Conservation (phyloP, 2,113 vertebrate genomes). For the Cricetomys ansorgei region DNA sequence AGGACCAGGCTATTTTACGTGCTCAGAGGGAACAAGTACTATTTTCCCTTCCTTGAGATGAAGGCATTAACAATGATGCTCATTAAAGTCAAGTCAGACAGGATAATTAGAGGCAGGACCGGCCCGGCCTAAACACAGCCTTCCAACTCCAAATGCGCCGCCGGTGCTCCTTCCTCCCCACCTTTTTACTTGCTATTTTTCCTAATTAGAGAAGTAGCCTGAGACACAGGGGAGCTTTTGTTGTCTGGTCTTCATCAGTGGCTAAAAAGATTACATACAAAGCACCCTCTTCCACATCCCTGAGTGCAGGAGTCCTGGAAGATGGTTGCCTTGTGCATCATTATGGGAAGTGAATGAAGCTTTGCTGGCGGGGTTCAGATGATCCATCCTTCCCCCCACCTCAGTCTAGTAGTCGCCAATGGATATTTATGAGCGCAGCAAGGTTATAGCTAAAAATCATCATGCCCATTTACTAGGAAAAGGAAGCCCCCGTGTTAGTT, state of each 20-base stretch:
- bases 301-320: not conserved
- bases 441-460: not conserved
- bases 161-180: not conserved
- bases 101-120: conserved; percentile 76
- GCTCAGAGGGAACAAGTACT: conserved; percentile 44
- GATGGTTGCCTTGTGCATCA: rapidly evolving
- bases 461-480: not conserved
- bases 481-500: not conserved
- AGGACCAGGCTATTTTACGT: conserved; percentile 58
- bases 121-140: conserved; percentile 62
- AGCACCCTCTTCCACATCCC: not conserved
- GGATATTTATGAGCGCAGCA: not conserved
- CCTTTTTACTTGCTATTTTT: conserved; percentile 59
- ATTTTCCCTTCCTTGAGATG: not conserved
- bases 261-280: not conserved
- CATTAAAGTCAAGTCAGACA: conserved; percentile 76
- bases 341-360: not conserved
- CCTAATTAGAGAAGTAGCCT: conserved; percentile 73
- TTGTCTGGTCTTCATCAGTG: conserved; percentile 45
- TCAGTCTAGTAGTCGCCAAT: not conserved
- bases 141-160: conserved; percentile 34
- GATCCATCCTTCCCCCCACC: not conserved
- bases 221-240: conserved; percentile 58
- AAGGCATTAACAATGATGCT: conserved; percentile 71
- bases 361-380: rapidly evolving